phyloP scores from a whole-genome alignment of 2,113 vertebrate genomes.

The Mastomys coucha region DNA sequence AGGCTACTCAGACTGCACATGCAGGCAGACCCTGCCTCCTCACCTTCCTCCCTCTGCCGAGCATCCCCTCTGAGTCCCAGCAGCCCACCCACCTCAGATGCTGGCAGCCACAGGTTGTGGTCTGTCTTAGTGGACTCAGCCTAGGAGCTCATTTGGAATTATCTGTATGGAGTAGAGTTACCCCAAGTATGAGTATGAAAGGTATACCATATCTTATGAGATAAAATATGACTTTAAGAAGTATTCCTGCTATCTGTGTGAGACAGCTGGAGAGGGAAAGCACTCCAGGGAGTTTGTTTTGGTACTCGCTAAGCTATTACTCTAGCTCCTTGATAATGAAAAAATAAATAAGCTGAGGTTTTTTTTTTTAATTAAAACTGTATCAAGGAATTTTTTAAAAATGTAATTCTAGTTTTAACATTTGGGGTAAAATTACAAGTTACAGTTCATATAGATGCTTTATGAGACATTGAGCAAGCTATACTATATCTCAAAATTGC shows the following conservation, averaged over 20 bases:
- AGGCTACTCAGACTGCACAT: not conserved
- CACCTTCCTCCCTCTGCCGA: not conserved
- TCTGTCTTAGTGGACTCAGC: not conserved
- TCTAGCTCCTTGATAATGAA: not conserved
- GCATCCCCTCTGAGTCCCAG: not conserved
- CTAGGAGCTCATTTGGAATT: constrained; percentile 24
- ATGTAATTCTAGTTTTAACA: constrained; percentile 24
- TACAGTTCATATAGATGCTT: not conserved
- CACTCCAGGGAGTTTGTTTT: not conserved
- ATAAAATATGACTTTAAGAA: constrained; percentile 36
- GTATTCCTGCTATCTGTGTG: not conserved
- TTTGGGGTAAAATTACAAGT: constrained; percentile 22
- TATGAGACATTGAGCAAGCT: not conserved
- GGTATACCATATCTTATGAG: not conserved
- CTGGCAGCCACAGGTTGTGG: not conserved
- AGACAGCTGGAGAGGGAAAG: not conserved
- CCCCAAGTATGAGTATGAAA: not conserved
- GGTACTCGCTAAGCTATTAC: not conserved
- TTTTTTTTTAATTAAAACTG: constrained; percentile 13
- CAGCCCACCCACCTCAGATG: not conserved
- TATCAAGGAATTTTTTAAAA: not conserved
- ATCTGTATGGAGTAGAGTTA: not conserved
- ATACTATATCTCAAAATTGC: not conserved
- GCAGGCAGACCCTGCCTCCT: not conserved
- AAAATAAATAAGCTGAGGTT: not conserved